A percentile compares a stretch with the other conserved stretches of the same genome.
Evolutionary conservation across 1,140 invertebrate species (phyloP).

Genomic region (Euwallacea fornicatus): DNA sequence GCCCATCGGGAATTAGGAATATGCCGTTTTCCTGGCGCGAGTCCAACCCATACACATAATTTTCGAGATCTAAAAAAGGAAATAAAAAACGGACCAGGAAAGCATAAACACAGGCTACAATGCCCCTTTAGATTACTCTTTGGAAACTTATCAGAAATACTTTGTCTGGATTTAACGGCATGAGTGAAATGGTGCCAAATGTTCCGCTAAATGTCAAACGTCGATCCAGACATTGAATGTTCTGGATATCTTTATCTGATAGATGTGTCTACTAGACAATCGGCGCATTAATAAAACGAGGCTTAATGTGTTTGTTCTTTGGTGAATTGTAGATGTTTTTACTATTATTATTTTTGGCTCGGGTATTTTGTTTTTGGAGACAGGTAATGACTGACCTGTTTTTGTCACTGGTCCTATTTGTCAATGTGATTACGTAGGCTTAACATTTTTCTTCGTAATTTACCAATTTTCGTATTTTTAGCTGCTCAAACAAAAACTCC

Average conservation of each 20-base stretch:
- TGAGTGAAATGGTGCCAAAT: slow-evolving; percentile 8
- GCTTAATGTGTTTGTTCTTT: too few species aligned
- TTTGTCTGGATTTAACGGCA: slow-evolving; percentile 6
- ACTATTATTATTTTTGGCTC: slow-evolving; percentile 5
- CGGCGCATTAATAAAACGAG: background rate
- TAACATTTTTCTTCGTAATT: too few species aligned
- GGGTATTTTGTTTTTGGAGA: too few species aligned
- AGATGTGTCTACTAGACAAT: background rate
- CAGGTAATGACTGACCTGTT: too few species aligned
- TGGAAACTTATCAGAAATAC: slow-evolving; percentile 5
- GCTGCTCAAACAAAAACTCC: too few species aligned
- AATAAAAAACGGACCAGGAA: slow-evolving; percentile 2
- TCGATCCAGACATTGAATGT: background rate
- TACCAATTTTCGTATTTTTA: too few species aligned
- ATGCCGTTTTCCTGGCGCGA: too few species aligned
- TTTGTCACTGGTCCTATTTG: background rate
- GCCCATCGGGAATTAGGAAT: too few species aligned
- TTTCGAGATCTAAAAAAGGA: too few species aligned
- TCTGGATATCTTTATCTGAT: slow-evolving; percentile 11
- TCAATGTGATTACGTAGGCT: background rate
- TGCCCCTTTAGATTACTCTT: background rate
- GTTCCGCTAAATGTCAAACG: slow-evolving; percentile 14
- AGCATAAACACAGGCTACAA: background rate
- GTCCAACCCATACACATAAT: too few species aligned
- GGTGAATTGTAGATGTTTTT: background rate